Base-by-base conservation (phyloP, 2,888 invertebrate species). In the Nemurella pictetii region DNA sequence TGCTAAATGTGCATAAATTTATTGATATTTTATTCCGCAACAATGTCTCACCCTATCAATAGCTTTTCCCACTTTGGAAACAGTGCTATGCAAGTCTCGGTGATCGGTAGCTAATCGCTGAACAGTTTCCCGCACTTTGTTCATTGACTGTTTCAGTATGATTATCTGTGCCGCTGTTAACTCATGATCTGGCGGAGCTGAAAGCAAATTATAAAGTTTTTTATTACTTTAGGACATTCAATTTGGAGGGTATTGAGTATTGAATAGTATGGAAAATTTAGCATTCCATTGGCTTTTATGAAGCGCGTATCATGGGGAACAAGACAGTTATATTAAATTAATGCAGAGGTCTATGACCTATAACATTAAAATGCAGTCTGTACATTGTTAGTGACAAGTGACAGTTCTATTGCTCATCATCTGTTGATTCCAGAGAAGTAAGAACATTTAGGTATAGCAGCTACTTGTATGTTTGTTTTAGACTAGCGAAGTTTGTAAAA, bases 61-160 rank as follows among this genome's bases (percentile, higher is more conserved):
- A 0, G 97, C 96, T 91, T 99, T 99, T 83, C 99, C 99, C 82
- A 99, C 97, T 92, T 97, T 96, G 0, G 99, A 99, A 3, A 94
- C 93, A 4, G 94, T 93, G 87, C 94, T 93, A 89, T 98, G 97
- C 25, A 97, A 91, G 86, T 93, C 93, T 87, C 96, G 92, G 89
- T 97, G 97, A 91, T 98, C 98, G 85, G 96, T 94, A 0, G 97
- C 96, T 88, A 98, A 92, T 89, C 95, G 93, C 87, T 95, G 94
- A 0, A 97, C 94, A 29, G 95, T 95, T 88, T 97, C 96, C 89
- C 96, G 96, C 72, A 96, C 94, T 89, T 96, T 94, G 78, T 93
- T 91, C 89, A 97, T 93, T 20, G 95, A 92, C 87, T 96, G 95
- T 88, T 93, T 93, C 77, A 98, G 91, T 72, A 95, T 92, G 88